Evolutionary conservation across 2,113 vertebrate genomes (phyloP), one percentile per base, ranked within the genome.

Genomic region (Oreochromis niloticus): DNA sequence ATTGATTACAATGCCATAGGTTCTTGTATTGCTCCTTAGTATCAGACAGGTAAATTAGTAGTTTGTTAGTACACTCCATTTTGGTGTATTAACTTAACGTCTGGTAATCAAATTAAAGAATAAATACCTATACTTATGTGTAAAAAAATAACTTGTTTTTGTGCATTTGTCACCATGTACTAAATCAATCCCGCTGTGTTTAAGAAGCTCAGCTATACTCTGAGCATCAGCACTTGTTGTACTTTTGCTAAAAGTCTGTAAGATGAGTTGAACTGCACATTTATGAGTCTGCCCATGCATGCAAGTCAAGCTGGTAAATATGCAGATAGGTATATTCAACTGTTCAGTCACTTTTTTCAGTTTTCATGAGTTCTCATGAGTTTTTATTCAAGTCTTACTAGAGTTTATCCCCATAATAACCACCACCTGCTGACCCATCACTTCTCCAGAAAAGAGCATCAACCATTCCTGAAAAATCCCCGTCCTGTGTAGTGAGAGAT

Each of bases 41-140:
- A 43, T 71, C 13, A 9, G 66, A 73, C 66, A 73, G 22, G 39
- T 46, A 73, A 73, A 43, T 73, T 27, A 10, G 68, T 73, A 16
- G 13, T 27, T 46, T 10, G 5, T 73, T 17, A 43, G n/a, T 71
- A 9, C n/a, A 71, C 7, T 41, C 36, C 63, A 43, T 71, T 41
- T 43, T 43, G n/a, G 12, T 24, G 36, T 24, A 43, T 73, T 73
- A 27, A 17, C 48, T 50, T 1, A 73, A 17, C 41, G 46, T 73
- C 39, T 73, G 68, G 22, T 46, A 73, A 73, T 17, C 32, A 11
- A 36, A 63, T 63, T 1, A 71, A 71, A 71, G 36, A 71, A 24
- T 24, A 12, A 43, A 43, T 24, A 43, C 12, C n/a, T 24, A 6
- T 24, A 71, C 36, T 24, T 71, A 6, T 0, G 36, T 1, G 0